Evolutionary conservation across 2,113 vertebrate species (phyloP).

Genomic region (Halichoeres trimaculatus): DNA sequence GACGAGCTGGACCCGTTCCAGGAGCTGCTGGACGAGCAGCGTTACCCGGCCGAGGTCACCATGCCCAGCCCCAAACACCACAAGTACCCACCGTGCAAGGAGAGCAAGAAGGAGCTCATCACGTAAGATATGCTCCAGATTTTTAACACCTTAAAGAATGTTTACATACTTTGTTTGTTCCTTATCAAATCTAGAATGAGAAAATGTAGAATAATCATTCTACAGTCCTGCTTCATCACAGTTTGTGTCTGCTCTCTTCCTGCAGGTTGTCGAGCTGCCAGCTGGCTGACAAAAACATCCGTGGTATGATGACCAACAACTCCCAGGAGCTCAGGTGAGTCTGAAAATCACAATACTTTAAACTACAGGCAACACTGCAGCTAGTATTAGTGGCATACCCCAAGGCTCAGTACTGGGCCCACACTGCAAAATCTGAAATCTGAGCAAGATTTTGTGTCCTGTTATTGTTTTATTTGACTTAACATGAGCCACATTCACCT

Average conservation of each 20-base stretch:
- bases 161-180: too few species aligned
- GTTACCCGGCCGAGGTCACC: slow-evolving; percentile 91
- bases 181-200: too few species aligned
- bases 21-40: slow-evolving; percentile 94
- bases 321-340: slow-evolving; percentile 97
- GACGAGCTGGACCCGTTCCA: slow-evolving; percentile 96
- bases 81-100: slow-evolving; percentile 96
- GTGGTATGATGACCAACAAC: slow-evolving; percentile 94
- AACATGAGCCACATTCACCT: too few species aligned
- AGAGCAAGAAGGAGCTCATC: slow-evolving; percentile 97
- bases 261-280: slow-evolving; percentile 96
- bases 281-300: slow-evolving; percentile 95
- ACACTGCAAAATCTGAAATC: too few species aligned
- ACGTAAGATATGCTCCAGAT: slow-evolving; percentile 87
- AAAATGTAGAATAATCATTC: too few species aligned
- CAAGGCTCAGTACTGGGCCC: too few species aligned
- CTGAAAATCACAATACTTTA: neutral
- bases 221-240: neutral
- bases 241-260: slow-evolving; percentile 52
- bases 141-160: too few species aligned
- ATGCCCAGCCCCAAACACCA: slow-evolving; percentile 95
- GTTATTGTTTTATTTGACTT: too few species aligned
- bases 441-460: too few species aligned
- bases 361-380: neutral
- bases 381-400: too few species aligned